phyloP scores from a whole-genome alignment of 2,113 vertebrate genomes.

The Atherinomorus stipes region DNA sequence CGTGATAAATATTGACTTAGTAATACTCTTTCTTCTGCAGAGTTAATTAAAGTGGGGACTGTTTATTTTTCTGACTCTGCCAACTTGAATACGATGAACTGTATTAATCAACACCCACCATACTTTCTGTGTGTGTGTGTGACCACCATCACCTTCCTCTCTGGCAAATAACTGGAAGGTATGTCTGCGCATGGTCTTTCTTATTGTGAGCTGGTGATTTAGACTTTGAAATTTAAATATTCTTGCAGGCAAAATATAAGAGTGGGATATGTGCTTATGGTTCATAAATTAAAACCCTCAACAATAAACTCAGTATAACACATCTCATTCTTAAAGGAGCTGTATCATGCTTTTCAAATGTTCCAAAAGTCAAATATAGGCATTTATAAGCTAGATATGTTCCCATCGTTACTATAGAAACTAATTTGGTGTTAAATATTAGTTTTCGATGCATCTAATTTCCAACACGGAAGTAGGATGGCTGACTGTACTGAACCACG shows the following conservation, averaged over 20 bases:
- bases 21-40: conserved; percentile 67
- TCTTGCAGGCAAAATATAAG: not conserved
- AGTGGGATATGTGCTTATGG: not conserved
- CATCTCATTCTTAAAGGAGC: not conserved
- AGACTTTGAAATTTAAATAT: not conserved
- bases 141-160: conserved; percentile 32
- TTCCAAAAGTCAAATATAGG: no score
- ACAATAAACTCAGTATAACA: not conserved
- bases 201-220: not conserved
- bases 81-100: conserved; percentile 69
- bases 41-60: conserved; percentile 79
- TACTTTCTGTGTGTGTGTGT: conserved; percentile 27
- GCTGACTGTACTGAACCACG: no score
- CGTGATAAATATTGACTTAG: conserved; percentile 80
- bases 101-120: conserved; percentile 75
- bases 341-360: no score
- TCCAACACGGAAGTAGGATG: no score
- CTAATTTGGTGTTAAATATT: no score
- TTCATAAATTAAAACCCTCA: not conserved
- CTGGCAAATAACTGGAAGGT: conserved; percentile 27
- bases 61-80: conserved; percentile 72
- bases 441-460: no score
- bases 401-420: no score
- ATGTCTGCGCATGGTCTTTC: conserved; percentile 5
- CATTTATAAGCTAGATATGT: no score